phyloP scores from a whole-genome alignment of 1,140 invertebrate genomes.

The Andricus grossulariae region DNA sequence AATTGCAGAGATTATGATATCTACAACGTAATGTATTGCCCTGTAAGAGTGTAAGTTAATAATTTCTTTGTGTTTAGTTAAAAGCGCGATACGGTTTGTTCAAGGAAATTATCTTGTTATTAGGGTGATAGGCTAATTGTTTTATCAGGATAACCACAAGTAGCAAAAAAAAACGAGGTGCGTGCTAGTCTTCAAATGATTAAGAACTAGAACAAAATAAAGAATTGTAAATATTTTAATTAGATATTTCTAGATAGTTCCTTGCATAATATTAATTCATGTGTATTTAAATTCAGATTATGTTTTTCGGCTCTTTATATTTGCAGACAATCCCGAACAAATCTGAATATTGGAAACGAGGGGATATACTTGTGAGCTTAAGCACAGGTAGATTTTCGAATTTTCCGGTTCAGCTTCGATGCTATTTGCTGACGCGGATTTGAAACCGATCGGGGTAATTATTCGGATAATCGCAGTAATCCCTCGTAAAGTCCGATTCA shows the following conservation, averaged over 20 bases:
- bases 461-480: conserved; percentile 71
- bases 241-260: no score
- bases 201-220: no score
- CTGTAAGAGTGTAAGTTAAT: not conserved
- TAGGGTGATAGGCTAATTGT: conserved; percentile 21
- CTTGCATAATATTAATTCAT: no score
- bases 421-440: conserved; percentile 56
- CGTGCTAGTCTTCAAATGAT: not conserved
- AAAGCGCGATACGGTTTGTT: not conserved
- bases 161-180: not conserved
- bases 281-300: no score
- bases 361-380: not conserved
- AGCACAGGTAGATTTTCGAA: conserved; percentile 38
- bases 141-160: not conserved
- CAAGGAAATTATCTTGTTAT: conserved; percentile 11
- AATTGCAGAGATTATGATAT: conserved; percentile 29
- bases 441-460: conserved; percentile 63
- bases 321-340: no score
- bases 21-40: conserved; percentile 26
- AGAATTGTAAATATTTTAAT: no score
- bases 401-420: conserved; percentile 48
- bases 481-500: conserved; percentile 58
- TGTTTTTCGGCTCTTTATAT: no score
- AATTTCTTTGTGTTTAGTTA: conserved; percentile 24
- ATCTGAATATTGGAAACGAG: no score